Evolutionary conservation across 2,888 invertebrate species (phyloP).

Genomic region (Hemistola chrysoprasaria): DNA sequence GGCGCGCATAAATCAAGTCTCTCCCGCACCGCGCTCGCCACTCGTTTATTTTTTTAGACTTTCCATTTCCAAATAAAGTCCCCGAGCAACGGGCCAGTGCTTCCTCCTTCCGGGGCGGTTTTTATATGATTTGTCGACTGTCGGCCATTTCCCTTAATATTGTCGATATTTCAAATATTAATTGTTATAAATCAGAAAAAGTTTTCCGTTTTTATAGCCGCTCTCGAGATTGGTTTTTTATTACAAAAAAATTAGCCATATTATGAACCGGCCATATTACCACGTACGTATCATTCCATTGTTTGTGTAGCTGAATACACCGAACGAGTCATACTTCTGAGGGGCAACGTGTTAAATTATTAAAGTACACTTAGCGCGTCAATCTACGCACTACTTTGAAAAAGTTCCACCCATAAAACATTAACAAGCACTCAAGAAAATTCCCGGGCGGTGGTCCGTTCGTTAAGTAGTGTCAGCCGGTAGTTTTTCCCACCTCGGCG

Average conservation of each 20-base stretch:
- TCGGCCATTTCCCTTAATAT: slow-evolving; percentile 79
- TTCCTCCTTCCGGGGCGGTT: slow-evolving; percentile 81
- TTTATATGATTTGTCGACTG: slow-evolving; percentile 79
- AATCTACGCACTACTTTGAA: slow-evolving; percentile 76
- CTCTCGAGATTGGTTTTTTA: slow-evolving; percentile 68
- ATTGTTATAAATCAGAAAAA: slow-evolving; percentile 80
- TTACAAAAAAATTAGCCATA: slow-evolving; percentile 58
- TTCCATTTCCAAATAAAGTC: slow-evolving; percentile 82
- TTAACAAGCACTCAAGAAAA: slow-evolving; percentile 82
- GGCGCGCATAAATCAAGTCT: slow-evolving; percentile 70
- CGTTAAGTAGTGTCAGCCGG: slow-evolving; percentile 79
- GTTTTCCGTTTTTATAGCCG: slow-evolving; percentile 65
- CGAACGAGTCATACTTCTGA: slow-evolving; percentile 54
- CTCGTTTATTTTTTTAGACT: slow-evolving; percentile 81
- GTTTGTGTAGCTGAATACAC: slow-evolving; percentile 47
- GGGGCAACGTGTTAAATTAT: slow-evolving; percentile 77
- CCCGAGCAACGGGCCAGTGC: slow-evolving; percentile 76
- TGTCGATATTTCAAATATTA: slow-evolving; percentile 82
- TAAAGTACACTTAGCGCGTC: slow-evolving; percentile 78
- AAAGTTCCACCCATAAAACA: slow-evolving; percentile 81
- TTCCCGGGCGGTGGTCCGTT: slow-evolving; percentile 72
- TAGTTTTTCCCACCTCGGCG: slow-evolving; percentile 80
- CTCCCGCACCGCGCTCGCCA: slow-evolving; percentile 57
- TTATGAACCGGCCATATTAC: slow-evolving; percentile 27
- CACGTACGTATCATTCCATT: slow-evolving; percentile 41